Evolutionary conservation across 2,888 invertebrate genomes (phyloP).

Genomic region (Eilema griseolum): DNA sequence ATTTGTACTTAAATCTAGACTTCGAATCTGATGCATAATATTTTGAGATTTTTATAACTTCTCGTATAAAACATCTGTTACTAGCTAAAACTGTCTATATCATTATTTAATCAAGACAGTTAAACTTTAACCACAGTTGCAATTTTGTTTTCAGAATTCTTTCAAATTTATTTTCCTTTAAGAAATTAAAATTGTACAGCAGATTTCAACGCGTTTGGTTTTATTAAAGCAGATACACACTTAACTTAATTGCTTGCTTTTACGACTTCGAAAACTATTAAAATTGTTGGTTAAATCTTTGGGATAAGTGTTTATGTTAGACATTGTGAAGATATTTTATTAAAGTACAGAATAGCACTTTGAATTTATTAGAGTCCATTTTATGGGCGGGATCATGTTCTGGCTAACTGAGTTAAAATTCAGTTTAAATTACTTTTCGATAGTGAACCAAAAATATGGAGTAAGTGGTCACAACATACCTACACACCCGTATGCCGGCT

Average conservation of each 20-base stretch:
- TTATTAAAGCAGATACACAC: conserved; percentile 39
- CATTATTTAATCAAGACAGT: too few relatives aligned
- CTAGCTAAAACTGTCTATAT: too few relatives aligned
- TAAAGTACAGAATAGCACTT: neutral
- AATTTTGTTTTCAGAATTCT: too few relatives aligned
- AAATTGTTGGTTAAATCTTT: conserved; percentile 36
- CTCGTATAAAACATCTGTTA: too few relatives aligned
- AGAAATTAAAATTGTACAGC: conserved; percentile 60
- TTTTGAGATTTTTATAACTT: too few relatives aligned
- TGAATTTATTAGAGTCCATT: neutral
- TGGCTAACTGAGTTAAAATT: neutral
- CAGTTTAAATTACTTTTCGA: neutral
- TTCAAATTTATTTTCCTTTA: neutral
- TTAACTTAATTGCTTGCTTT: conserved; percentile 38
- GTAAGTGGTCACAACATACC: too few relatives aligned
- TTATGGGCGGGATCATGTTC: neutral
- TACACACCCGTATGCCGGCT: too few relatives aligned
- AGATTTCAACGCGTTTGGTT: conserved; percentile 52
- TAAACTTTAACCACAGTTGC: too few relatives aligned
- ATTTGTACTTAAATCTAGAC: too few relatives aligned
- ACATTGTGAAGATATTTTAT: conserved; percentile 6
- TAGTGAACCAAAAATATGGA: neutral
- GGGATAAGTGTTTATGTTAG: conserved; percentile 25
- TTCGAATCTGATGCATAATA: too few relatives aligned
- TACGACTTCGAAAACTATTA: conserved; percentile 31